Base-by-base conservation (phyloP, 2,888 invertebrate genomes). In the Sarcophaga caerulescens region DNA sequence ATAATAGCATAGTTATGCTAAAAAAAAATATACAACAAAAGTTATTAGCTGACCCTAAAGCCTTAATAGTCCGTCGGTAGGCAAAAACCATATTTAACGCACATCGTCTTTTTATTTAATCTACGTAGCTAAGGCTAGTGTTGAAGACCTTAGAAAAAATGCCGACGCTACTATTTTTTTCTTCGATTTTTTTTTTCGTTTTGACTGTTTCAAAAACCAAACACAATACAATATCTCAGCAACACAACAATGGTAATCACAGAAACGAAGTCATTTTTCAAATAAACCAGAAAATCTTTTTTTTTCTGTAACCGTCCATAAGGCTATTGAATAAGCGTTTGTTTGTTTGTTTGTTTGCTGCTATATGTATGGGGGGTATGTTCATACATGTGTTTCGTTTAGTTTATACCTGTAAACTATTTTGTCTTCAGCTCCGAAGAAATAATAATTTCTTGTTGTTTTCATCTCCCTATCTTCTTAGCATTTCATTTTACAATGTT, bases 131-230 rank as follows among this genome's bases (percentile, higher is more conserved):
- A 35, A 35, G 35, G 10, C 35, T 35, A 8, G 35, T 35, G 35
- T 2, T 75, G 63, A 70, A 79, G 74, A 69, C 45, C 45, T 84
- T 65, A 79, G 59, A 65, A 70, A 65, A 79, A 79, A 74, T 84
- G 79, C 84, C 84, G 84, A 75, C 84, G 79, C 84, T 75, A 79
- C 45, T 74, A 35, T 35, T 35, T 45, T 47, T 60, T 10, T n/a
- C n/a, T 44, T n/a, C 8, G 8, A 35, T 35, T 35, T 35, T 35
- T 1, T 8, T 35, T 35, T 35, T 35, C 8, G 8, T 35, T 35
- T 35, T 35, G 1, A 8, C 8, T 35, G 2, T 35, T 8, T 35
- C 10, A 35, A 8, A 35, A 35, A 35, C 2, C 35, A 5, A 35
- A 35, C 35, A 35, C 6, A 35, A 6, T 35, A 35, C 35, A 35